Evolutionary conservation across 37 sponge, comb jelly and placozoan species (phyloP), one percentile per base, ranked within the genome.

Genomic region (Geodia barretti): DNA sequence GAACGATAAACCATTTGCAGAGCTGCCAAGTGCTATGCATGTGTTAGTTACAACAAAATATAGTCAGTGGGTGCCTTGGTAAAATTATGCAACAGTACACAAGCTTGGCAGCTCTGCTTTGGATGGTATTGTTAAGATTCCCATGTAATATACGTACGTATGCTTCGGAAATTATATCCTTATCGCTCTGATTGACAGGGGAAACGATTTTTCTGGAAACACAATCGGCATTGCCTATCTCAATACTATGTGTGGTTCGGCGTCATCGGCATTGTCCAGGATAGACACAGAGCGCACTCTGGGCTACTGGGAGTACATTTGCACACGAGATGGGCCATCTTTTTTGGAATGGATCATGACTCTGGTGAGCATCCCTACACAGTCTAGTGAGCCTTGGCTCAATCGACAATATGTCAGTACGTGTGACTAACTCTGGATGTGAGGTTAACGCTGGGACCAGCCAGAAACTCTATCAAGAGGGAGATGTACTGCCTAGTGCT

Each of bases 291-390:
- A 9, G 7, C 54, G 41, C 64, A 3, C 70, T 62, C 26, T n/a
- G 30, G 0, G 24, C 58, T 35, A 79, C 74, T n/a, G 78, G 67
- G 28, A 75, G 65, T 28, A 89, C 87, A 31, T 84, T 84, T 73
- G 91, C 94, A 28, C 94, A 94, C 37, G 94, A 94, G 25, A 39
- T 94, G 70, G 94, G 94, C 3, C 94, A 94, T 67, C 75, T 81
- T 37, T 90, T n/a, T 90, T 38, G 73, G 80, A 70, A 89, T 94
- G 88, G 20, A 60, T 20, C 94, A 94, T 69, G 93, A 92, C 73
- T 83, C 17, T 1, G 63, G 77, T 62, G 29, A 68, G 68, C 31
- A 47, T 47, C 7, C 54, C 54, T 47, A 47, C 7, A 47, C 14
- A 47, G 54, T 17, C 54, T 47, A 47, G 14, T 47, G 54, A 17